Conservation (phyloP, 2,113 vertebrate species). For the Trachemys scripta region DNA sequence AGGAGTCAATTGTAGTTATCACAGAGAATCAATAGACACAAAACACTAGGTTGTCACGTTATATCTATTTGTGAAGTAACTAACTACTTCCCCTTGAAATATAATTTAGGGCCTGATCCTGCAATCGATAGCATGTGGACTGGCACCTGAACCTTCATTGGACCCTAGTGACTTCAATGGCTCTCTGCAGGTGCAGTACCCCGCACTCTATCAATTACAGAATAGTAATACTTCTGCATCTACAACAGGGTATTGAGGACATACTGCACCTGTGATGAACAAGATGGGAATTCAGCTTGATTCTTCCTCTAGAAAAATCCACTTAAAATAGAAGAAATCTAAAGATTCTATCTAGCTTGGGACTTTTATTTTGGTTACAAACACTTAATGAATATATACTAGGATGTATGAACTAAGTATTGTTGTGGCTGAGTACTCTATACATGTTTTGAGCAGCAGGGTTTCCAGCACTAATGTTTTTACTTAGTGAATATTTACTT, state of each 20-base stretch:
- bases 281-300: not conserved
- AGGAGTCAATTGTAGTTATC: not conserved
- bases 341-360: not conserved
- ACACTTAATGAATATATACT: not conserved
- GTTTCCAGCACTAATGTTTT: not conserved
- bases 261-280: not conserved
- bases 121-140: not conserved
- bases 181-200: not conserved
- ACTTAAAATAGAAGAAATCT: not conserved
- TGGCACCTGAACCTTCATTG: not conserved
- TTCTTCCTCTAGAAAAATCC: not conserved
- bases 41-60: not conserved
- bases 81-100: not conserved
- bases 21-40: not conserved
- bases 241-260: not conserved
- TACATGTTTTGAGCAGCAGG: not conserved
- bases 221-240: not conserved
- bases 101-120: not conserved
- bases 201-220: no score
- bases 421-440: not conserved
- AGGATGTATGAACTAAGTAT: not conserved
- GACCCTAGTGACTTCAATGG: not conserved
- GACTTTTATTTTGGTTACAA: not conserved
- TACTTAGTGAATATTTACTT: not conserved
- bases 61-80: not conserved